A percentile compares a stretch with the other conserved stretches of the same genome.
phyloP scores from a whole-genome alignment of 2,797 vertebrate species.

The Coracias cyanogaster region DNA sequence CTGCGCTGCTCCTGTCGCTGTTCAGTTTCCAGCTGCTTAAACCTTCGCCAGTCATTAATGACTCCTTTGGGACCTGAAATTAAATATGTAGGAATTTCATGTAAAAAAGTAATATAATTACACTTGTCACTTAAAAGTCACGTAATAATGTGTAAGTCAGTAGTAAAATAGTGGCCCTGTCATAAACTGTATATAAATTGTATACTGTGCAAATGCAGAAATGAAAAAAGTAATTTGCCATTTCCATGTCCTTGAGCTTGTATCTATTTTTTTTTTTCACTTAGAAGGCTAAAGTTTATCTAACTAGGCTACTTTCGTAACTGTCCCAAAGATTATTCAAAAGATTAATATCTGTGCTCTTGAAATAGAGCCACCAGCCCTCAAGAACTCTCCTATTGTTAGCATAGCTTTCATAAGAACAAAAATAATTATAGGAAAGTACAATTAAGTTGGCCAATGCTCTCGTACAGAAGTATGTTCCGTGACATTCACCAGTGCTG shows the following conservation, averaged over 20 bases:
- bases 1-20: constrained; percentile 92
- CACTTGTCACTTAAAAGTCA: neutral
- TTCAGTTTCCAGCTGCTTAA: constrained; percentile 95
- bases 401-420: neutral
- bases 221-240: neutral
- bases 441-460: neutral
- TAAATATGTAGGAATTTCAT: rapidly evolving
- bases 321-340: neutral
- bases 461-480: neutral
- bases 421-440: neutral
- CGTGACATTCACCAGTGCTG: neutral
- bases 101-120: neutral
- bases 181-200: neutral
- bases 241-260: neutral
- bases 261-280: neutral
- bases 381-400: neutral
- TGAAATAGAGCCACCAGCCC: neutral
- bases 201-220: neutral
- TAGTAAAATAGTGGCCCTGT: neutral
- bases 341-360: neutral
- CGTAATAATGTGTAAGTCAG: neutral
- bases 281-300: neutral
- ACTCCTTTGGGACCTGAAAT: constrained; percentile 95
- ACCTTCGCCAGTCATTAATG: constrained; percentile 97
- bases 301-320: neutral